These are phyloP conservation scores for Campoletis sonorensis DNA, from an alignment of 1,140 invertebrate genomes.

Conservation along the genomic window DNA sequence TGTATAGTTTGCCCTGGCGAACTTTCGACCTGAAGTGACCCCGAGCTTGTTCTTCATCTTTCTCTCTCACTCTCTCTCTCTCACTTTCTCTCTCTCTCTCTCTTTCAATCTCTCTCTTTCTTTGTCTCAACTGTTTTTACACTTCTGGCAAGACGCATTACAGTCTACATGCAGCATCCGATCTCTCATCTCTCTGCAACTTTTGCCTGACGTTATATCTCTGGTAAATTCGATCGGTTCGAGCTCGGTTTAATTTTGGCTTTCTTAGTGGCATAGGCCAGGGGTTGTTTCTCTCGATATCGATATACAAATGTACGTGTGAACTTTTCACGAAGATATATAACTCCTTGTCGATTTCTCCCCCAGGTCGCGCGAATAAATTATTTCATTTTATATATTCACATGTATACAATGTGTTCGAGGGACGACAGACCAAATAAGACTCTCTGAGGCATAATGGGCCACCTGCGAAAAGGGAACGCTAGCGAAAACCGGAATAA, in stretches of 20 bases:
- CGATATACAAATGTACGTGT: background rate
- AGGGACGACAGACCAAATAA: too few species aligned
- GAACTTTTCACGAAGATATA: background rate
- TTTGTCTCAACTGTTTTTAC: slow-evolving; percentile 4
- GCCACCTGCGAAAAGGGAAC: too few species aligned
- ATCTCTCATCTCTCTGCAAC: background rate
- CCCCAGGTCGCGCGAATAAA: slow-evolving; percentile 42
- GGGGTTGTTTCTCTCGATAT: too few species aligned
- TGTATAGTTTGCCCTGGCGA: slow-evolving; percentile 67
- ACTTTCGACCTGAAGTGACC: slow-evolving; percentile 72
- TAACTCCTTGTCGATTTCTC: slow-evolving; percentile 24
- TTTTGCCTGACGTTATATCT: background rate
- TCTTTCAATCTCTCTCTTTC: slow-evolving; percentile 16
- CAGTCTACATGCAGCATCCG: background rate
- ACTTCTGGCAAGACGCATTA: background rate
- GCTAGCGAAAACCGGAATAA: too few species aligned
- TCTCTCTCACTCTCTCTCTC: slow-evolving; percentile 30
- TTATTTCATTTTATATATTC: slow-evolving; percentile 37
- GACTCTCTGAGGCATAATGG: too few species aligned
- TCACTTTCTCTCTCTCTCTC: slow-evolving; percentile 29
- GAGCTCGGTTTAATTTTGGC: background rate
- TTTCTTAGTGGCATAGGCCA: background rate
- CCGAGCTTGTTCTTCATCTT: slow-evolving; percentile 42
- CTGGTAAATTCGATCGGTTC: background rate
- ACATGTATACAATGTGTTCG: too few species aligned